Percentiles rank a stretch among this genome's conserved stretches.
These are phyloP conservation scores for Atrichornis clamosus DNA, from an alignment of 2,113 vertebrate species.

Conservation along the genomic window DNA sequence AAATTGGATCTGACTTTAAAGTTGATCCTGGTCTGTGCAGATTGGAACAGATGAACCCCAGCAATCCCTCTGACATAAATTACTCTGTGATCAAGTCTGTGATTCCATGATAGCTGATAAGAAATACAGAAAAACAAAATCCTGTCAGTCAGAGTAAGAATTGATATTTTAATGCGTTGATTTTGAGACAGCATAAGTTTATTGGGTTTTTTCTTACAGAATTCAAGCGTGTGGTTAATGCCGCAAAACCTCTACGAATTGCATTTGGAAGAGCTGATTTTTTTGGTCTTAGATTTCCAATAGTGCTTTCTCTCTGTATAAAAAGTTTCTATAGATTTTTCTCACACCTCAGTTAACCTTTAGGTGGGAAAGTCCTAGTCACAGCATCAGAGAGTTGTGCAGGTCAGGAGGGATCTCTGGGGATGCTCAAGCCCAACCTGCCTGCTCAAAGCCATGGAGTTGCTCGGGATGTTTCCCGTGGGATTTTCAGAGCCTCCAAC, in stretches of 20 bases:
- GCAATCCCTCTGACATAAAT: background rate
- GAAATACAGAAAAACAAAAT: background rate
- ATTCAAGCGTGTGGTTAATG: background rate
- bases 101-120: background rate
- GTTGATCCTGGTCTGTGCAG: background rate
- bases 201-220: accelerated
- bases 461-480: background rate
- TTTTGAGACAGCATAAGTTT: background rate
- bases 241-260: background rate
- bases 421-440: background rate
- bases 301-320: background rate
- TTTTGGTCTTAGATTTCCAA: background rate
- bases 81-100: background rate
- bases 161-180: background rate
- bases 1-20: background rate
- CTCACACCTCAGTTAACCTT: background rate
- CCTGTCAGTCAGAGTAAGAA: background rate
- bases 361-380: background rate
- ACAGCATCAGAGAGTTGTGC: background rate
- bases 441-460: background rate
- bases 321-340: background rate
- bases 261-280: background rate
- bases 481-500: background rate
- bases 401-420: background rate
- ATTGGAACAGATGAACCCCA: background rate